Conservation (phyloP, 2,797 vertebrate genomes). For the Pteropus rufus region DNA sequence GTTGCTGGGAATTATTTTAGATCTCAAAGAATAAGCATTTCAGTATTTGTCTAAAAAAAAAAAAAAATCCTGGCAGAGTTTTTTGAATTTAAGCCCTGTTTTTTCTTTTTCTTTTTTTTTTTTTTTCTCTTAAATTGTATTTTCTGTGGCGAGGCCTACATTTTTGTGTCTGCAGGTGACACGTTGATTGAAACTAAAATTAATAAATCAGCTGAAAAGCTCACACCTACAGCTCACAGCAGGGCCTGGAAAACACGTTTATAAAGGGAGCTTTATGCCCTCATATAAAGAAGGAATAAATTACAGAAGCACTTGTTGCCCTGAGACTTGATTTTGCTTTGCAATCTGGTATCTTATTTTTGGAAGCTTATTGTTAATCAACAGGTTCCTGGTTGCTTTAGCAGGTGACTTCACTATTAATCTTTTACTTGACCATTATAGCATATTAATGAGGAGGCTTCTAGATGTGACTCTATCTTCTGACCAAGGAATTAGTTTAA, state of each 20-base stretch:
- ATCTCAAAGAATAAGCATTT: slow-evolving; percentile 55
- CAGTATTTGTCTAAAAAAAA: slow-evolving; percentile 24
- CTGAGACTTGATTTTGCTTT: slow-evolving; percentile 86
- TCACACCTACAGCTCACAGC: slow-evolving; percentile 90
- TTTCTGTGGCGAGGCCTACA: slow-evolving; percentile 84
- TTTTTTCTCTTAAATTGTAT: slow-evolving; percentile 73
- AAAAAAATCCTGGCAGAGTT: slow-evolving; percentile 79
- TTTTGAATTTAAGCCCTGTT: slow-evolving; percentile 79
- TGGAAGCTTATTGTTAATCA: slow-evolving; percentile 87
- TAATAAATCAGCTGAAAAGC: slow-evolving; percentile 89
- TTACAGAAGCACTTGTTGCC: slow-evolving; percentile 89
- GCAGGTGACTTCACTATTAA: slow-evolving; percentile 89
- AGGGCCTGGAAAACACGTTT: slow-evolving; percentile 86
- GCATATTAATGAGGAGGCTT: slow-evolving; percentile 85
- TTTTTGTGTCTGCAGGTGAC: slow-evolving; percentile 90
- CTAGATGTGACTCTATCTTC: slow-evolving; percentile 79
- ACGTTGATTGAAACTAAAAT: slow-evolving; percentile 91
- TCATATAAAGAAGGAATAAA: slow-evolving; percentile 88
- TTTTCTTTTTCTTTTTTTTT: background rate
- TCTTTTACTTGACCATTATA: slow-evolving; percentile 85
- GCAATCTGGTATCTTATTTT: slow-evolving; percentile 88
- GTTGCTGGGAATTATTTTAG: slow-evolving; percentile 79
- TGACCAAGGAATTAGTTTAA: slow-evolving; percentile 82
- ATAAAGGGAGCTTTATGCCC: slow-evolving; percentile 88
- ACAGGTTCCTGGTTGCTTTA: slow-evolving; percentile 87